A percentile compares a stretch with the other conserved stretches of the same genome.
These are phyloP conservation scores for Hippolais icterina DNA, from an alignment of 2,113 vertebrate species.

Conservation along the genomic window DNA sequence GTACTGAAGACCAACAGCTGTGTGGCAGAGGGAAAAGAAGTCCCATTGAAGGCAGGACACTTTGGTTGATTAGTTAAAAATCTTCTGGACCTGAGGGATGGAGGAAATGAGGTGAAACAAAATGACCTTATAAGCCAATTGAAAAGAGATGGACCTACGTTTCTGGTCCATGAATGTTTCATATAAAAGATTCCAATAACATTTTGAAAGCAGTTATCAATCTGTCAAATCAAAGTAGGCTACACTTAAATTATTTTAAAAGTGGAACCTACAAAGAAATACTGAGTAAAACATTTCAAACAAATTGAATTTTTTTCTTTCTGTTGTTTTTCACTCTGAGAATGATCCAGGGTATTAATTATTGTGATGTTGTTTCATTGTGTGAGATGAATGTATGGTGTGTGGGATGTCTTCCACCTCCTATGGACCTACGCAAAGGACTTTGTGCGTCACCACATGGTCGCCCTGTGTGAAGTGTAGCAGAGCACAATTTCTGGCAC, in stretches of 20 bases:
- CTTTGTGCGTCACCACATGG: background rate
- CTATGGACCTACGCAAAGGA: background rate
- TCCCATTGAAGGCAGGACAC: background rate
- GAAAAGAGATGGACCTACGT: background rate
- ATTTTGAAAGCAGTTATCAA: background rate
- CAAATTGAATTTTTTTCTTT: background rate
- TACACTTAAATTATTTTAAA: background rate
- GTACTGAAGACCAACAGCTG: background rate
- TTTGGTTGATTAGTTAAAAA: background rate
- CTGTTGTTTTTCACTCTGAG: background rate
- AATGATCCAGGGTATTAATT: background rate
- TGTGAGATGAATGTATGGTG: background rate
- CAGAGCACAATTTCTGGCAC: background rate
- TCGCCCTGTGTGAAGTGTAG: background rate
- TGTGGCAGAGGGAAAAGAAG: background rate
- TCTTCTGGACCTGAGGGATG: background rate
- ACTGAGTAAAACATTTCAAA: background rate
- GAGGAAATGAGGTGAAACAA: background rate
- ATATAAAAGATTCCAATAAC: background rate
- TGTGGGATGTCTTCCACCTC: background rate
- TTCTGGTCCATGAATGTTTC: background rate
- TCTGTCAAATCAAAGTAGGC: background rate
- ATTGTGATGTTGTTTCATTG: background rate
- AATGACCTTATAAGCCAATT: background rate
- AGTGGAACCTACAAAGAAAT: background rate